phyloP scores from a whole-genome alignment of 2,888 invertebrate species.

The Chorisops tibialis region DNA sequence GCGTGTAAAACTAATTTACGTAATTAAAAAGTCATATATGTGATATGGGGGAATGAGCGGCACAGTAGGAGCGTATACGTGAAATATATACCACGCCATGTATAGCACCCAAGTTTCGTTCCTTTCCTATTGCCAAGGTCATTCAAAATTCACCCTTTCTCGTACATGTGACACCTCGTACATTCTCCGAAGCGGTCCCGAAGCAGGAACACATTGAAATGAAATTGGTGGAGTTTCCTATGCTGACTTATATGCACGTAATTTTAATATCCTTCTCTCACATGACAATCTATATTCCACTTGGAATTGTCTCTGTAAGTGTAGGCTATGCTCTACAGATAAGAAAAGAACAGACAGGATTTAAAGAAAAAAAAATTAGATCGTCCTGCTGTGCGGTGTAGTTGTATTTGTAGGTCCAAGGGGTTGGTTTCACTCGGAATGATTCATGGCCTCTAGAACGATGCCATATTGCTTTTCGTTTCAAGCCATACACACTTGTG shows the following conservation, averaged over 20 bases:
- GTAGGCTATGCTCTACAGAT: too few relatives aligned
- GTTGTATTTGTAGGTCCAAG: neutral
- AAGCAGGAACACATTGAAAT: slow-evolving; percentile 3
- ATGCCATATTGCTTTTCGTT: slow-evolving; percentile 32
- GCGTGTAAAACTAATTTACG: slow-evolving; percentile 48
- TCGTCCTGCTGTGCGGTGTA: too few relatives aligned
- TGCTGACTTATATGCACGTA: neutral
- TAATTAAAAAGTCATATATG: slow-evolving; percentile 51
- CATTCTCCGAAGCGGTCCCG: slow-evolving; percentile 10
- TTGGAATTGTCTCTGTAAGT: too few relatives aligned
- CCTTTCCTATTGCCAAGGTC: slow-evolving; percentile 47
- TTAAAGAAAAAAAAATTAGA: too few relatives aligned
- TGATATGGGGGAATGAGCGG: slow-evolving; percentile 13
- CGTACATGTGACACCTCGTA: slow-evolving; percentile 2
- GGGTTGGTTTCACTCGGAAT: slow-evolving; percentile 28
- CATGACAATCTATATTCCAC: too few relatives aligned
- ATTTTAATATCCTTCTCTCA: slow-evolving; percentile 10
- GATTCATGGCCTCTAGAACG: slow-evolving; percentile 29
- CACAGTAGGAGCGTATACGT: neutral
- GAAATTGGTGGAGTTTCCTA: neutral
- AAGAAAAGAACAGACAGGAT: too few relatives aligned
- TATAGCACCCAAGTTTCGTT: neutral
- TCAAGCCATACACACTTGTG: neutral
- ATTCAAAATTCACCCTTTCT: slow-evolving; percentile 51
- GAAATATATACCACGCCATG: neutral